These are phyloP conservation scores for Nipponia nippon DNA, from an alignment of 2,113 vertebrate species.

Conservation along the genomic window DNA sequence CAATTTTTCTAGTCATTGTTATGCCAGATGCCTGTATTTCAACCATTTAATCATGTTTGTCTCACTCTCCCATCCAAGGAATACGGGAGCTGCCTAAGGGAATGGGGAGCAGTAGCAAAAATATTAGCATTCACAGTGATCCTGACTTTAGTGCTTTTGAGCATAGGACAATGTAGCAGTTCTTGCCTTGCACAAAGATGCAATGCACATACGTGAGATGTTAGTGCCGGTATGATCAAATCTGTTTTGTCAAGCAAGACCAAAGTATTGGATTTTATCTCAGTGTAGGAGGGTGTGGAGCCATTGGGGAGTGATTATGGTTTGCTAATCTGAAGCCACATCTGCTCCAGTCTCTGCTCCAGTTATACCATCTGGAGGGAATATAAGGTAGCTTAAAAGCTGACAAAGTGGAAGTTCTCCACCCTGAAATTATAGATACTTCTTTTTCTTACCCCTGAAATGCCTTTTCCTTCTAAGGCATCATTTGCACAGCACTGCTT, in stretches of 20 bases:
- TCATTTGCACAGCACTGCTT: neutral
- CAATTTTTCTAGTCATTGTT: neutral
- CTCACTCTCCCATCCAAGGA: neutral
- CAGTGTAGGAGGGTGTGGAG: neutral
- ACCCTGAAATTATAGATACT: neutral
- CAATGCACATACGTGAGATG: neutral
- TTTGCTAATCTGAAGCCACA: neutral
- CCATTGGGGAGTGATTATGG: neutral
- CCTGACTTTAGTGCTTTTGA: neutral
- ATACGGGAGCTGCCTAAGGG: fast-evolving
- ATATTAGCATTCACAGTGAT: neutral
- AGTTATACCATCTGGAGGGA: neutral
- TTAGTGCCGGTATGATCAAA: neutral
- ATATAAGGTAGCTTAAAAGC: neutral
- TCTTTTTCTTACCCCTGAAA: neutral
- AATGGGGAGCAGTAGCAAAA: neutral
- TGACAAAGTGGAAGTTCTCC: neutral
- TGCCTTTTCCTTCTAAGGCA: neutral
- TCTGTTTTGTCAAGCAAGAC: neutral
- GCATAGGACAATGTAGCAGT: neutral
- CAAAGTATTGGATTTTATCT: neutral
- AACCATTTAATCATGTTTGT: neutral
- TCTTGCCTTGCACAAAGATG: neutral
- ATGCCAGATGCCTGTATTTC: neutral
- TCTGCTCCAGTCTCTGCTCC: neutral